These are phyloP conservation scores for Hypomecis atomaria DNA, from an alignment of 2,888 invertebrate genomes.

Conservation along the genomic window DNA sequence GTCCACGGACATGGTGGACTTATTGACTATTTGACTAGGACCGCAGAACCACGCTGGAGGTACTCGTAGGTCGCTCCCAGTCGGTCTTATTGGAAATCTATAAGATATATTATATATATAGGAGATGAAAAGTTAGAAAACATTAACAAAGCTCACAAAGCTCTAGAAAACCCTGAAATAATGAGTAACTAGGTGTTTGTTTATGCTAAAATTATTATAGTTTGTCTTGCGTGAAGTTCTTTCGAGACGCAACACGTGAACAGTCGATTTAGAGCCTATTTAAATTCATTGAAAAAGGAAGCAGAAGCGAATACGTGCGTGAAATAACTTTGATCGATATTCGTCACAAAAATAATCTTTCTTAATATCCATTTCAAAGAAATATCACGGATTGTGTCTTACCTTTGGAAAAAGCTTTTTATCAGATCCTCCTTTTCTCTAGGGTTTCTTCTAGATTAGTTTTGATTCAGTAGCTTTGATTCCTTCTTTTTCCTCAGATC, in stretches of 20 bases:
- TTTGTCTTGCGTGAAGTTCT: constrained; percentile 6
- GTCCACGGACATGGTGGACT: too few relatives aligned
- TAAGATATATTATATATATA: too few relatives aligned
- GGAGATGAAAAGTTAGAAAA: too few relatives aligned
- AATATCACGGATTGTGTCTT: constrained; percentile 24
- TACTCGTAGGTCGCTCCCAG: too few relatives aligned
- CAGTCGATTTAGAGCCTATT: constrained; percentile 8
- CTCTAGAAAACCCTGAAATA: too few relatives aligned
- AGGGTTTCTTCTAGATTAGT: too few relatives aligned
- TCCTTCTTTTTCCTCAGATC: not conserved
- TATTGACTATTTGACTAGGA: too few relatives aligned
- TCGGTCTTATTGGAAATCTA: too few relatives aligned
- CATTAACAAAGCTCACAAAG: too few relatives aligned
- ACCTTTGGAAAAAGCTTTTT: constrained; percentile 7
- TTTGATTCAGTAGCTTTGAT: not conserved
- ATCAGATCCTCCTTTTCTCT: too few relatives aligned
- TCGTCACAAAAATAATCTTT: constrained; percentile 21
- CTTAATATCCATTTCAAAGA: constrained; percentile 11
- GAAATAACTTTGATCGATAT: constrained; percentile 22
- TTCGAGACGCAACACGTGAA: constrained; percentile 11
- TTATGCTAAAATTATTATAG: not conserved
- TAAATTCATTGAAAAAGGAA: constrained; percentile 14
- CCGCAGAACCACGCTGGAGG: too few relatives aligned
- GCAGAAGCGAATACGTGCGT: constrained; percentile 20
- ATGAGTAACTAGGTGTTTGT: not conserved